phyloP scores from a whole-genome alignment of 2,797 vertebrate genomes.

The Monodelphis domestica region DNA sequence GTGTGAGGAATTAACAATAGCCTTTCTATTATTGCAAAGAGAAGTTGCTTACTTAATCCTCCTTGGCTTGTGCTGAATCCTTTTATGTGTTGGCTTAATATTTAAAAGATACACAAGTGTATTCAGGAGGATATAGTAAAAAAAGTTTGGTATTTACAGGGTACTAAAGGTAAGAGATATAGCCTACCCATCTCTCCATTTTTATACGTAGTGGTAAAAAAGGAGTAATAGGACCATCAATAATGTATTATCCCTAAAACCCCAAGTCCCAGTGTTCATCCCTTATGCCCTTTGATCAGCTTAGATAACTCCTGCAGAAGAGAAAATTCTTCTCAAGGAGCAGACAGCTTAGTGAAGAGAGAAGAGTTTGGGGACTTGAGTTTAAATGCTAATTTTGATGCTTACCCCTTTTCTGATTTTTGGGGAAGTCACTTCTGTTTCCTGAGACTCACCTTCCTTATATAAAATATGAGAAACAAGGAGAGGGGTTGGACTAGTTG shows the following conservation, averaged over 20 bases:
- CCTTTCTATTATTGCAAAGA: slow-evolving; percentile 72
- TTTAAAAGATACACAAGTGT: slow-evolving; percentile 64
- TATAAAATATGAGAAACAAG: background rate
- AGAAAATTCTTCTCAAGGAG: background rate
- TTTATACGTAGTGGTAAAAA: background rate
- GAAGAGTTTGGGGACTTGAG: background rate
- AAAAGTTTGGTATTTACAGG: slow-evolving; percentile 16
- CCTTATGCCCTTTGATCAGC: background rate
- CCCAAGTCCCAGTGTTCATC: background rate
- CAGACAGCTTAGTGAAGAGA: background rate
- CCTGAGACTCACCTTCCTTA: background rate
- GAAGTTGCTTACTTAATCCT: slow-evolving; percentile 75
- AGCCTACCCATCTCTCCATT: background rate
- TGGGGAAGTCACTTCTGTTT: background rate
- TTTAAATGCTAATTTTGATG: background rate
- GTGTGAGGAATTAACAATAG: slow-evolving; percentile 73
- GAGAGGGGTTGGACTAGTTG: background rate
- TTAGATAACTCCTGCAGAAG: background rate
- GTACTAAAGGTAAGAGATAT: background rate
- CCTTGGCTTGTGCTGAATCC: slow-evolving; percentile 67
- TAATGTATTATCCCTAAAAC: background rate
- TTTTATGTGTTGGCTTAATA: slow-evolving; percentile 71
- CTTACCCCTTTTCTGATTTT: background rate
- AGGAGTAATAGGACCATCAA: background rate
- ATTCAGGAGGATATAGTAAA: background rate